Evolutionary conservation across 2,888 invertebrate genomes (phyloP), one percentile per base, ranked within the genome.

Genomic region (Dysmachus trigonus): DNA sequence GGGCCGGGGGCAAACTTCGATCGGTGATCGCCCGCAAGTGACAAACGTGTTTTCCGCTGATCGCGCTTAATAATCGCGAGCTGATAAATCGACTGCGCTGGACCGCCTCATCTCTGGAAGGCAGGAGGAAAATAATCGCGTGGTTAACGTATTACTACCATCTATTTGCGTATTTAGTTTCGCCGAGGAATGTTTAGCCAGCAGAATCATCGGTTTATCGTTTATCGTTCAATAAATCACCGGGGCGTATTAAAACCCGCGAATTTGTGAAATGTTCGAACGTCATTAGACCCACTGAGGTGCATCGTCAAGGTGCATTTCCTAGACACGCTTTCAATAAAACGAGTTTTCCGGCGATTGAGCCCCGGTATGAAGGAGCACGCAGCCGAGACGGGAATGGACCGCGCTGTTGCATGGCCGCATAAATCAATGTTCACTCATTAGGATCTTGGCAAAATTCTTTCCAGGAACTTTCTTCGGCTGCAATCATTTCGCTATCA

Each of bases 391-490:
- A 47, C 8, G 38, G 27, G 22, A 47, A 77, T 51, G 47, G 74
- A 35, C 13, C 30, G 6, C 51, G 27, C 47, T 30, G 15, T 3
- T 47, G 13, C 47, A 27, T 77, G 47, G 22, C 47, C 22, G 30
- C 51, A 77, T 77, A 47, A 77, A 77, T 77, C 77, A 77, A 77
- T 35, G 77, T 77, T 77, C 77, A 77, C 77, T 77, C 77, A 77
- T 77, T 77, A 77, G 77, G 22, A 47, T 22, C 77, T 51, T 1
- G 35, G 18, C 51, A 31, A 47, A 77, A 47, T 15, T 38, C n/a
- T 41, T 47, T n/a, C 62, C 30, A 30, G 47, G 27, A 41, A 47
- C 22, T 27, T 27, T 27, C 77, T 77, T 10, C 77, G 15, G 27
- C 27, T 47, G 76, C 38, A 35, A 38, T 33, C 62, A 62, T 38